A percentile compares a stretch with the other conserved stretches of the same genome.
Evolutionary conservation across 2,113 vertebrate genomes (phyloP).

Genomic region (Nothocercus julius): DNA sequence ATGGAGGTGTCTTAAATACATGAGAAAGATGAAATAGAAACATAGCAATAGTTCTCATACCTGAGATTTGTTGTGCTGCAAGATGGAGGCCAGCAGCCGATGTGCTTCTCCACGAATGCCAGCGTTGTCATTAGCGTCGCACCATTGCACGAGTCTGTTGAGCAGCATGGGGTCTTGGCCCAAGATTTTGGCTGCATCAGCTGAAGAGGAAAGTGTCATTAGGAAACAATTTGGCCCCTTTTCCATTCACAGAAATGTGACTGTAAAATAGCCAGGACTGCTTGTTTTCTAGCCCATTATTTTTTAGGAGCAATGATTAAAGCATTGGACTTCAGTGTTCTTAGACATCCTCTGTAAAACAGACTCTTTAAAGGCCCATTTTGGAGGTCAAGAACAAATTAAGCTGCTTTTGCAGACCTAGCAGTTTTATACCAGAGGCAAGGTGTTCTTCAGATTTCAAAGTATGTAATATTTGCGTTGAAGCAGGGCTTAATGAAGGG

Average conservation of each 20-base stretch:
- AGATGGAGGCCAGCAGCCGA: conserved; percentile 83
- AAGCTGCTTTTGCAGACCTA: fast-evolving
- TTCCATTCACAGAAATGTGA: neutral
- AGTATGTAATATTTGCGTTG: neutral
- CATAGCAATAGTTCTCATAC: conserved; percentile 17
- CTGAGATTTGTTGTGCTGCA: conserved; percentile 84
- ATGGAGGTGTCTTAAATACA: fast-evolving
- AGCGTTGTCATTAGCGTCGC: conserved; percentile 77
- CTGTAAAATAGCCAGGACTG: too few relatives aligned
- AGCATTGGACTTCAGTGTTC: neutral
- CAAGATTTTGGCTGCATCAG: conserved; percentile 82
- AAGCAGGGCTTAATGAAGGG: neutral
- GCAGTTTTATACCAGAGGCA: neutral
- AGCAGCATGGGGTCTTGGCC: conserved; percentile 82
- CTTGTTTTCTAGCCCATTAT: neutral
- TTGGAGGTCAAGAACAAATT: neutral
- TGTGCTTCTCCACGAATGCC: conserved; percentile 83
- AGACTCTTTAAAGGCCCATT: neutral
- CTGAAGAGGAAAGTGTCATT: conserved; percentile 64
- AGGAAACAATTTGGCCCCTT: neutral
- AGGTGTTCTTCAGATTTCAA: neutral
- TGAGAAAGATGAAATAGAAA: neutral
- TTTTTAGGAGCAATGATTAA: neutral
- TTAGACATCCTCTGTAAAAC: neutral
- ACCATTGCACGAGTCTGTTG: conserved; percentile 86